Conservation (phyloP, 1,140 invertebrate species). For the Drosophila yakuba region DNA sequence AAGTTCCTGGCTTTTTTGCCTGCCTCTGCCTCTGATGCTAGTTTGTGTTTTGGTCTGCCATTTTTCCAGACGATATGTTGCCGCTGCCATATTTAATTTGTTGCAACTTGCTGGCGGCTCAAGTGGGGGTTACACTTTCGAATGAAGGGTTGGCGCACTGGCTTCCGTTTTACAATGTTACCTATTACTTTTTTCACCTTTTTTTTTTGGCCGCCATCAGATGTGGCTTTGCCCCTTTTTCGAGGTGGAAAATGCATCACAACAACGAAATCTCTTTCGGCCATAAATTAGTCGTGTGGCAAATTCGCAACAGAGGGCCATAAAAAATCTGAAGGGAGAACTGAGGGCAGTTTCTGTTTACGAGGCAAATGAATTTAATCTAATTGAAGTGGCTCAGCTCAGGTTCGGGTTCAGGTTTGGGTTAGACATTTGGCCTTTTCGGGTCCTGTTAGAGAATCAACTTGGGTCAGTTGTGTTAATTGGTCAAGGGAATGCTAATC, state of each 20-base stretch:
- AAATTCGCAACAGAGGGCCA: constrained; percentile 53
- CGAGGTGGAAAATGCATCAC: constrained; percentile 63
- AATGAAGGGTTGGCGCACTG: constrained; percentile 11
- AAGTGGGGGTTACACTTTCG: constrained; percentile 4
- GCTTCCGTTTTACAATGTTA: constrained; percentile 56
- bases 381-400: constrained; percentile 67
- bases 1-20: constrained; percentile 44
- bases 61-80: constrained; percentile 81
- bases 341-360: constrained; percentile 25
- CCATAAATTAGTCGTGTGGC: constrained; percentile 71
- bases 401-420: constrained; percentile 20
- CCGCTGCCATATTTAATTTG: constrained; percentile 79
- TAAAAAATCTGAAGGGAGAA: constrained; percentile 26
- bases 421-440: constrained; percentile 8
- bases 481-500: constrained; percentile 49
- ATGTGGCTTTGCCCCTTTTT: constrained; percentile 31
- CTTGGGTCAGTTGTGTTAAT: constrained; percentile 54
- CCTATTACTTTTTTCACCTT: neutral
- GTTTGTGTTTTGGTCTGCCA: constrained; percentile 76
- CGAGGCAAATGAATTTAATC: constrained; percentile 68
- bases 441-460: constrained; percentile 17
- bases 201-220: constrained; percentile 13
- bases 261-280: constrained; percentile 59
- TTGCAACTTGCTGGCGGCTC: constrained; percentile 53
- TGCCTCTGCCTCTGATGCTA: constrained; percentile 43